Evolutionary conservation across 2,888 invertebrate genomes (phyloP).

Genomic region (Helicoverpa assulta): DNA sequence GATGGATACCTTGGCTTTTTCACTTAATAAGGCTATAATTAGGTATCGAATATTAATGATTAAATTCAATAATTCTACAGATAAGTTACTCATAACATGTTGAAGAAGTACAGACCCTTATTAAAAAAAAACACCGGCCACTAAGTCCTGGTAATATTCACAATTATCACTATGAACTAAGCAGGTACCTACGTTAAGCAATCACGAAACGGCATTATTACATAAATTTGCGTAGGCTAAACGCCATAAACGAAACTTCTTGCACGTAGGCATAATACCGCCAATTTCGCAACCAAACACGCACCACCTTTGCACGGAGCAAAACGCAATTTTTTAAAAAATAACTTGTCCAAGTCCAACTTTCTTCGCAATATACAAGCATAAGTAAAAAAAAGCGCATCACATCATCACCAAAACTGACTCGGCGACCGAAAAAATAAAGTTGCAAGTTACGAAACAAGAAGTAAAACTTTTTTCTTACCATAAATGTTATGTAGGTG

Average conservation of each 20-base stretch:
- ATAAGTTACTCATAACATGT: slow-evolving; percentile 33
- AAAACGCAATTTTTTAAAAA: slow-evolving; percentile 46
- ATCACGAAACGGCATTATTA: slow-evolving; percentile 50
- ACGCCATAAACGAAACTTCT: slow-evolving; percentile 32
- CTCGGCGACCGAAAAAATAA: slow-evolving; percentile 65
- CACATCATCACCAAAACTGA: slow-evolving; percentile 56
- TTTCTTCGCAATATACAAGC: slow-evolving; percentile 55
- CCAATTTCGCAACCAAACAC: slow-evolving; percentile 54
- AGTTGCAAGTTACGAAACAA: slow-evolving; percentile 84
- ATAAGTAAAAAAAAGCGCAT: slow-evolving; percentile 66
- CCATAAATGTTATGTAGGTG: slow-evolving; percentile 89
- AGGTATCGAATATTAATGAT: slow-evolving; percentile 24
- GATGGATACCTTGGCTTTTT: no score
- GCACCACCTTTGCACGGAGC: slow-evolving; percentile 24
- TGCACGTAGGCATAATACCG: slow-evolving; percentile 43
- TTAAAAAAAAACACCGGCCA: slow-evolving; percentile 53
- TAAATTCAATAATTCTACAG: slow-evolving; percentile 50
- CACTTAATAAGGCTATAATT: background rate
- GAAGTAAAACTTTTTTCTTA: slow-evolving; percentile 87
- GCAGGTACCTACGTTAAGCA: slow-evolving; percentile 49
- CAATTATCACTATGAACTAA: slow-evolving; percentile 49
- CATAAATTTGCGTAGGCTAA: slow-evolving; percentile 65
- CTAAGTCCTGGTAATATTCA: slow-evolving; percentile 22
- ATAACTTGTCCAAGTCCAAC: slow-evolving; percentile 42
- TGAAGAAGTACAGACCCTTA: slow-evolving; percentile 25